Percentiles rank a stretch among this genome's conserved stretches.
Conservation (phyloP, 2,113 vertebrate species). For the Gracilinanus agilis region DNA sequence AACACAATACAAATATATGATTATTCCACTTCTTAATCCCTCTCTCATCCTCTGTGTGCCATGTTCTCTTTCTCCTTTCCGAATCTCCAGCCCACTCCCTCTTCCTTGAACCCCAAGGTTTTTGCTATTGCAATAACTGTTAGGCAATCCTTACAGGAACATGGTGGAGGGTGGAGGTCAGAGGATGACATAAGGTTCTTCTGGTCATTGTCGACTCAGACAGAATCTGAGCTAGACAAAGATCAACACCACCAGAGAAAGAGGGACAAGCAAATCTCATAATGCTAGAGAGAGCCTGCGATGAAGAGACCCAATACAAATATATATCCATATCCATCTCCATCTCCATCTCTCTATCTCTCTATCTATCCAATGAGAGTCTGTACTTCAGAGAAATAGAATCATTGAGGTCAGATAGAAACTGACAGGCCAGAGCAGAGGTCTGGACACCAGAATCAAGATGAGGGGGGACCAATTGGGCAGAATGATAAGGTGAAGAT, state of each 20-base stretch:
- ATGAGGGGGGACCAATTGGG: accelerated
- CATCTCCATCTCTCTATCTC: too few species aligned
- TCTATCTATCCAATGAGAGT: neutral
- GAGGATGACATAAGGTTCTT: neutral
- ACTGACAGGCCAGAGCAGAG: neutral
- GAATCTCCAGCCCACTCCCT: neutral
- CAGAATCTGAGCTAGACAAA: neutral
- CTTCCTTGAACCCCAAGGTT: constrained; percentile 16
- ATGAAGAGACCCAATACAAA: neutral
- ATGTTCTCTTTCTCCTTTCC: neutral
- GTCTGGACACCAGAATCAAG: neutral
- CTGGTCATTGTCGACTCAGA: neutral
- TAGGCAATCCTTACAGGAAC: neutral
- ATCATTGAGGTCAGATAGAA: neutral
- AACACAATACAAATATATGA: neutral
- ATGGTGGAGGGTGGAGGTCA: neutral
- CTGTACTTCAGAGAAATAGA: neutral
- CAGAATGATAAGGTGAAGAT: constrained; percentile 42
- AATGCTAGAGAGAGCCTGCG: neutral
- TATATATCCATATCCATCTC: neutral
- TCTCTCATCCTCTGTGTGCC: neutral
- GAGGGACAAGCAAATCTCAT: neutral
- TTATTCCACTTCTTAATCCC: neutral
- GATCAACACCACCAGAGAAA: neutral
- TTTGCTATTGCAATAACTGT: neutral